A percentile compares a stretch with the other conserved stretches of the same genome.
phyloP scores from a whole-genome alignment of 2,888 invertebrate species.

The Tetranychus truncatus region DNA sequence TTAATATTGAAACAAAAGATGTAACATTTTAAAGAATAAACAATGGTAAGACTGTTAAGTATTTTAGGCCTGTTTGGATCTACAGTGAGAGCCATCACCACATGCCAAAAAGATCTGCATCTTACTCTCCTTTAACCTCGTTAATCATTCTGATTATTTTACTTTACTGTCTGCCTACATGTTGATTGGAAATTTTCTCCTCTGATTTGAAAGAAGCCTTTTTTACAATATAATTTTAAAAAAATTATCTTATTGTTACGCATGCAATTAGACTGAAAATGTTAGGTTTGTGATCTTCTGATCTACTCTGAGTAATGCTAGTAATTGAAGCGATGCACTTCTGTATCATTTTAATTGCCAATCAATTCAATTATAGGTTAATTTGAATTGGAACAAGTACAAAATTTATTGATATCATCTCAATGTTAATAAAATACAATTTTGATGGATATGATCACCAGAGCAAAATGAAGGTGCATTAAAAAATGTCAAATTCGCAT shows the following conservation, averaged over 20 bases:
- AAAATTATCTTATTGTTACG: too few relatives aligned
- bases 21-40: neutral
- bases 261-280: too few relatives aligned
- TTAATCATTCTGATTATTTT: neutral
- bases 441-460: neutral
- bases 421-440: neutral
- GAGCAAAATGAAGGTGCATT: neutral
- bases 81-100: neutral
- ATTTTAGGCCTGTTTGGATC: neutral
- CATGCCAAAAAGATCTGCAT: neutral
- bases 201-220: too few relatives aligned
- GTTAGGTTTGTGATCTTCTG: too few relatives aligned
- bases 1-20: neutral
- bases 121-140: neutral
- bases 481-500: neutral
- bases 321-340: too few relatives aligned
- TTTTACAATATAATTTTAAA: too few relatives aligned
- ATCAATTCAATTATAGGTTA: too few relatives aligned
- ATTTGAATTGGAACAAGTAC: too few relatives aligned
- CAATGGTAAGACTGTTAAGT: neutral
- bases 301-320: too few relatives aligned
- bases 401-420: neutral
- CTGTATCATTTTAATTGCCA: too few relatives aligned
- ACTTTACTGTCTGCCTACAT: neutral
- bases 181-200: too few relatives aligned